phyloP scores from a whole-genome alignment of 2,888 invertebrate species.

The Urechis unicinctus region DNA sequence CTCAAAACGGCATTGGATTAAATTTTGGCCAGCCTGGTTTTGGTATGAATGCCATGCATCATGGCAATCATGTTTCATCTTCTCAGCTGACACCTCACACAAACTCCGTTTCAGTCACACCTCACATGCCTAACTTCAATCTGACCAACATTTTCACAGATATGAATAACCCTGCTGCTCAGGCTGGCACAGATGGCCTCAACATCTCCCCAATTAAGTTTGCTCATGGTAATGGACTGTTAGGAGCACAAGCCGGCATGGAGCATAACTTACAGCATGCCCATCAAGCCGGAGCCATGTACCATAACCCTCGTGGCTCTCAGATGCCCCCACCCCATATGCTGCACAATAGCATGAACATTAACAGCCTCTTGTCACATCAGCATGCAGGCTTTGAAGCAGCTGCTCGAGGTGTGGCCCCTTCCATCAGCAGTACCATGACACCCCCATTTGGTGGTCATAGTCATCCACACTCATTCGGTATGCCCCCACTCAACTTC shows the following conservation, averaged over 20 bases:
- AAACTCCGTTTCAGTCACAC: slow-evolving; percentile 24
- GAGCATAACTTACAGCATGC: slow-evolving; percentile 9
- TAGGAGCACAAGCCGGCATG: slow-evolving; percentile 29
- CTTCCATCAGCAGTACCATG: slow-evolving; percentile 36
- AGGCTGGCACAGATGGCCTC: slow-evolving; percentile 34
- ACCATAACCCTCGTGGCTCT: slow-evolving; percentile 33
- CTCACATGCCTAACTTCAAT: slow-evolving; percentile 46
- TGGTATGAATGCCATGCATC: slow-evolving; percentile 34
- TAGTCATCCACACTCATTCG: slow-evolving; percentile 37
- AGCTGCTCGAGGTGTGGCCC: slow-evolving; percentile 28
- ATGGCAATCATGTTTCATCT: slow-evolving; percentile 27
- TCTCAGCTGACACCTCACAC: slow-evolving; percentile 35
- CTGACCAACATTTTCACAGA: slow-evolving; percentile 45
- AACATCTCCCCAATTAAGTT: slow-evolving; percentile 49
- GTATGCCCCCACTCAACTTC: slow-evolving; percentile 47
- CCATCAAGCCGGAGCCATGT: slow-evolving; percentile 20
- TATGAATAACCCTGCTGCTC: slow-evolving; percentile 29
- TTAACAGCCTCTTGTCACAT: slow-evolving; percentile 47
- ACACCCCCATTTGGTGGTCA: slow-evolving; percentile 42
- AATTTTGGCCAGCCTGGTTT: slow-evolving; percentile 42
- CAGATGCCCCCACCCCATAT: slow-evolving; percentile 37
- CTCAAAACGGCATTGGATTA: slow-evolving; percentile 41
- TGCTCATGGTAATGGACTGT: slow-evolving; percentile 36
- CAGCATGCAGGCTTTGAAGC: slow-evolving; percentile 47
- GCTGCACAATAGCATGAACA: slow-evolving; percentile 41